phyloP scores from a whole-genome alignment of 1,140 invertebrate species.

The Neotoxoptera formosana region DNA sequence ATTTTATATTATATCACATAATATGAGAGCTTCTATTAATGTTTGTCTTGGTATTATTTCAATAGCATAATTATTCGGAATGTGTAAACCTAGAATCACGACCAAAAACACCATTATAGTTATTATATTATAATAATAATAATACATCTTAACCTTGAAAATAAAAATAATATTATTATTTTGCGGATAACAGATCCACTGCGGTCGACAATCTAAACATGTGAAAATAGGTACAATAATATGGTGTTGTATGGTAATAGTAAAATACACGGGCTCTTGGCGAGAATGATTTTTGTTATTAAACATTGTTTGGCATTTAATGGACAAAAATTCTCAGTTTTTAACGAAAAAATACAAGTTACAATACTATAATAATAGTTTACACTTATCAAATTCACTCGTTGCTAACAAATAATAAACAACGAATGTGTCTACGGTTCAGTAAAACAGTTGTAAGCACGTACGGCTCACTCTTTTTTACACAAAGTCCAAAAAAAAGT shows the following conservation, averaged over 20 bases:
- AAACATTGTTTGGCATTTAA: neutral
- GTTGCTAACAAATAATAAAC: slow-evolving; percentile 17
- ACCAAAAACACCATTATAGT: slow-evolving; percentile 3
- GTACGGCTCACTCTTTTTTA: neutral
- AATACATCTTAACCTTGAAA: neutral
- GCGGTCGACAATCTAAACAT: neutral
- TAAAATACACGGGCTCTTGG: neutral
- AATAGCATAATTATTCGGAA: neutral
- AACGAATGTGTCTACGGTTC: neutral
- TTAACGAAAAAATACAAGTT: neutral
- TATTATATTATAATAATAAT: neutral
- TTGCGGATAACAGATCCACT: neutral
- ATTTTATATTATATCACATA: too few relatives aligned
- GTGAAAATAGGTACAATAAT: neutral
- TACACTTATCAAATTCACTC: slow-evolving; percentile 31
- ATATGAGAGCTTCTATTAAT: neutral
- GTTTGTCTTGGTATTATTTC: neutral
- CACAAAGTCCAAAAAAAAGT: neutral
- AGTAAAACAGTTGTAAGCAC: neutral
- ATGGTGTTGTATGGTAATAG: neutral
- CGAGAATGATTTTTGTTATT: neutral
- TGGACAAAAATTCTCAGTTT: neutral
- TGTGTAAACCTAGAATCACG: neutral
- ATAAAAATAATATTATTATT: slow-evolving; percentile 2
- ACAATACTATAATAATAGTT: neutral